Evolutionary conservation across 2,797 vertebrate species (phyloP).

Genomic region (Propithecus perrieri): DNA sequence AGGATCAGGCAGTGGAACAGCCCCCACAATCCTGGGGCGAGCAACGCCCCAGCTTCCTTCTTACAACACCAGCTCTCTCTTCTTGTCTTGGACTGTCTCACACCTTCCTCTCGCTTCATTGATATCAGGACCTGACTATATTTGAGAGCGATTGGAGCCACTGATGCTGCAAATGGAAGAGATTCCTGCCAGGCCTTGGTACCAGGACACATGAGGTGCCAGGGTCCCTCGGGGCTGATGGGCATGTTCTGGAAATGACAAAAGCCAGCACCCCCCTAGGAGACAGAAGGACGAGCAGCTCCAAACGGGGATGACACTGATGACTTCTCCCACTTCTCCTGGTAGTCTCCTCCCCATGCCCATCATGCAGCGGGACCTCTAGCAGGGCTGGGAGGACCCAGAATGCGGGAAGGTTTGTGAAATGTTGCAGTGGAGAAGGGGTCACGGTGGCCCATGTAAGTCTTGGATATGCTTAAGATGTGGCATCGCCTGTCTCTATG

Average conservation of each 20-base stretch:
- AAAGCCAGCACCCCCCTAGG: not conserved
- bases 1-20: not conserved
- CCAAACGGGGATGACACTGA: not conserved
- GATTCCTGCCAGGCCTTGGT: not conserved
- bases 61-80: not conserved
- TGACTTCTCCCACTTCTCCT: not conserved
- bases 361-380: not conserved
- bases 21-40: rapidly evolving
- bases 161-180: not conserved
- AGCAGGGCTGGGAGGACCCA: not conserved
- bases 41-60: not conserved
- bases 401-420: not conserved
- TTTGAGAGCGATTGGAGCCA: not conserved
- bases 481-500: not conserved
- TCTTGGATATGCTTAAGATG: not conserved
- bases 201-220: not conserved
- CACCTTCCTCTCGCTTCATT: not conserved
- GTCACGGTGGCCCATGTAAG: not conserved
- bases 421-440: not conserved
- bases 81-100: not conserved
- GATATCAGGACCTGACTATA: not conserved
- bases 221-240: not conserved
- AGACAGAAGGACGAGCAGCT: not conserved
- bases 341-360: not conserved
- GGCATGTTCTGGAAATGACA: not conserved